Conservation (phyloP, 92 coral and sea anemone genomes). For the Scolanthus callimorphus region DNA sequence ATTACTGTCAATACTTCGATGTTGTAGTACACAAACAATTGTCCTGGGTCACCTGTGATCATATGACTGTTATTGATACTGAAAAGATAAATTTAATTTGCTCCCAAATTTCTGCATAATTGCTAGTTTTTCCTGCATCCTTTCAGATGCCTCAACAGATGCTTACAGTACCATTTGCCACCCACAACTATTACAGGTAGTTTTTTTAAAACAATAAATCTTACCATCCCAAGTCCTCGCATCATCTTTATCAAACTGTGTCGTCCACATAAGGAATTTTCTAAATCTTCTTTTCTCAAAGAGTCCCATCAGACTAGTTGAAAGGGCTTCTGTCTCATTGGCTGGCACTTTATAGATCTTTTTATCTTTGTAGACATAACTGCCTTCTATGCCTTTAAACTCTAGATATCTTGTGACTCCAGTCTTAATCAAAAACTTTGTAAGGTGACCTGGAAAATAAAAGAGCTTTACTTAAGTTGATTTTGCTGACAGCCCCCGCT, state of each 20-base stretch:
- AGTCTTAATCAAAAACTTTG: constrained; percentile 62
- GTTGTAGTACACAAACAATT: too few relatives aligned
- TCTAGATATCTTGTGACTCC: constrained; percentile 95
- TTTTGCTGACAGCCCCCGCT: too few relatives aligned
- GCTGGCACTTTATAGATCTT: constrained; percentile 94
- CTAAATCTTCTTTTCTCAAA: constrained; percentile 93
- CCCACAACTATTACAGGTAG: neutral
- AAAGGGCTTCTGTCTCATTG: constrained; percentile 84
- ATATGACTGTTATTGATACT: too few relatives aligned
- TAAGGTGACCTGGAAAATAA: constrained; percentile 76
- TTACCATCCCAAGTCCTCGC: constrained; percentile 75
- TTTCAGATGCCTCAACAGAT: too few relatives aligned
- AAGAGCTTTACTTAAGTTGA: too few relatives aligned
- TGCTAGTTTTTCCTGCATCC: too few relatives aligned
- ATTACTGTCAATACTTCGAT: too few relatives aligned
- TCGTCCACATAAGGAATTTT: constrained; percentile 58
- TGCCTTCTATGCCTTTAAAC: constrained; percentile 86
- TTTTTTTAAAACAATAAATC: neutral
- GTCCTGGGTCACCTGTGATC: too few relatives aligned
- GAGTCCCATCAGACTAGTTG: constrained; percentile 85
- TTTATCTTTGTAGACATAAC: constrained; percentile 77
- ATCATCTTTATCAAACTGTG: constrained; percentile 62
- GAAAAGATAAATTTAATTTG: too few relatives aligned
- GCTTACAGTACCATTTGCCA: too few relatives aligned
- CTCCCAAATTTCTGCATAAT: too few relatives aligned